These are phyloP conservation scores for Zoanthus sociatus DNA, from an alignment of 92 coral and sea anemone species.

Conservation along the genomic window DNA sequence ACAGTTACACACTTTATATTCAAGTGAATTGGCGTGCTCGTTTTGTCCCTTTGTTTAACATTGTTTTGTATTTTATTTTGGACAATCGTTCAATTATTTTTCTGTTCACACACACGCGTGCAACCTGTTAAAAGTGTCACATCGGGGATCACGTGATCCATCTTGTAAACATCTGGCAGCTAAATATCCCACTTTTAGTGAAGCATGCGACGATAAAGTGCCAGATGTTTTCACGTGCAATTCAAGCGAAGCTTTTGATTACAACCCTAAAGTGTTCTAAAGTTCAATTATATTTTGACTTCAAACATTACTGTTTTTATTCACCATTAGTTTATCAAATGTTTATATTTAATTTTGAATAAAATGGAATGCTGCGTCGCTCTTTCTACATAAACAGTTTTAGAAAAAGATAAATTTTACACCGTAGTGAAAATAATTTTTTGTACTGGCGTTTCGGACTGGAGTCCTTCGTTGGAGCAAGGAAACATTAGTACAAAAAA, in stretches of 20 bases:
- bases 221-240: background rate
- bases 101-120: background rate
- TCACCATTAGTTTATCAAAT: background rate
- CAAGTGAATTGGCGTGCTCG: background rate
- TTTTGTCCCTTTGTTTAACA: background rate
- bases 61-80: constrained; percentile 36
- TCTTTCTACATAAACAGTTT: too few species aligned
- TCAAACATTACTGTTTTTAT: background rate
- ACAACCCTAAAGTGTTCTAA: background rate
- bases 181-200: background rate
- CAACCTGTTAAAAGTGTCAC: constrained; percentile 27
- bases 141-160: constrained; percentile 13
- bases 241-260: background rate
- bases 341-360: too few species aligned
- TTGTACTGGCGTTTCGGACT: too few species aligned
- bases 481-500: too few species aligned
- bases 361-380: too few species aligned
- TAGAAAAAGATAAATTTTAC: too few species aligned
- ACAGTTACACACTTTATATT: constrained; percentile 3
- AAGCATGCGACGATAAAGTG: background rate
- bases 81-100: background rate
- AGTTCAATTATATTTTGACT: background rate
- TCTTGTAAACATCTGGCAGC: constrained; percentile 17
- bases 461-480: too few species aligned
- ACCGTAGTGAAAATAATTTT: too few species aligned